These are phyloP conservation scores for Lipotes vexillifer DNA, from an alignment of 2,113 vertebrate species.

Conservation along the genomic window DNA sequence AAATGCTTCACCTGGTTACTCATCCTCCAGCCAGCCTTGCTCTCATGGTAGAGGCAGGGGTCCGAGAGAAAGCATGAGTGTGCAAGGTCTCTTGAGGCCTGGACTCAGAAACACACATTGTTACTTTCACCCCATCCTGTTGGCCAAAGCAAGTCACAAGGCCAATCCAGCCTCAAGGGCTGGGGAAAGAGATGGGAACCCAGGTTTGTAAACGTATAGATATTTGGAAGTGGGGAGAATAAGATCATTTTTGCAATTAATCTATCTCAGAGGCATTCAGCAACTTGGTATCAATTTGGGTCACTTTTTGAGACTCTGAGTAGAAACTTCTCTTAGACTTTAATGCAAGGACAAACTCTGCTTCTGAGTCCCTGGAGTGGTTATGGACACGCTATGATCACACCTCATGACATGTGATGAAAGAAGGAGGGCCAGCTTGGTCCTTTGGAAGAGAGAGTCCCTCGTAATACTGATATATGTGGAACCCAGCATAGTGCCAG, in stretches of 20 bases:
- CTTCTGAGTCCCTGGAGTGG: neutral
- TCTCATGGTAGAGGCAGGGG: neutral
- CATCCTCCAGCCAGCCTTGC: neutral
- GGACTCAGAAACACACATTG: neutral
- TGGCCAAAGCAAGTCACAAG: neutral
- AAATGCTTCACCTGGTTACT: accelerated
- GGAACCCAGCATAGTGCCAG: neutral
- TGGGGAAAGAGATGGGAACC: neutral
- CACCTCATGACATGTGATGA: neutral
- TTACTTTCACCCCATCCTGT: neutral
- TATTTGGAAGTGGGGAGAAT: no score
- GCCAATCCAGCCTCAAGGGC: neutral
- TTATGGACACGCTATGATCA: no score
- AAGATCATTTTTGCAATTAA: neutral
- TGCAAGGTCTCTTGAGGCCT: neutral
- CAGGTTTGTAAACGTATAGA: neutral
- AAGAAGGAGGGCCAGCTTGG: neutral
- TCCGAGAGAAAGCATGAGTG: neutral
- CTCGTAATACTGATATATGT: no score
- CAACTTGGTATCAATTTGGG: neutral
- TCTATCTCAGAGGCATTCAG: neutral
- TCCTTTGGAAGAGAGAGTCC: neutral
- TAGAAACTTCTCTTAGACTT: neutral
- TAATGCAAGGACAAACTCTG: neutral
- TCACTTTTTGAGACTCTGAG: neutral